Conservation (phyloP, 2,888 invertebrate genomes). For the Digitonthophagus gazella region DNA sequence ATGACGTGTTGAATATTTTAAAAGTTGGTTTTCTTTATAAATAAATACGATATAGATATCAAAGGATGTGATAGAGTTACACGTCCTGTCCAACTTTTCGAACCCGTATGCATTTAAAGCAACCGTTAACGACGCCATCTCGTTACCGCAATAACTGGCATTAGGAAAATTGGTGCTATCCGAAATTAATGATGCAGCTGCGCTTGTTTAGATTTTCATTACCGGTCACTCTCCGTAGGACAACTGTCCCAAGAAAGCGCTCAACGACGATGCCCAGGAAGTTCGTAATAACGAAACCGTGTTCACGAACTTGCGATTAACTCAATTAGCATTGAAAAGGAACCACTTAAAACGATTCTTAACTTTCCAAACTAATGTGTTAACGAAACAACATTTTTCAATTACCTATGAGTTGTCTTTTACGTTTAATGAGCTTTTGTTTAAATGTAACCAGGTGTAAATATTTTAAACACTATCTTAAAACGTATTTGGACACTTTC, state of each 20-base stretch:
- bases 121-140: slow-evolving; percentile 11
- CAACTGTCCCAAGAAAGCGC: slow-evolving; percentile 6
- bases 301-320: slow-evolving; percentile 17
- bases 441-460: too few relatives aligned
- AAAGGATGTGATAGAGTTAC: not conserved
- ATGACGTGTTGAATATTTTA: not conserved
- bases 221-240: slow-evolving; percentile 4
- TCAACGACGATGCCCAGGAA: slow-evolving; percentile 18
- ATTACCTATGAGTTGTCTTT: too few relatives aligned
- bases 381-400: too few relatives aligned
- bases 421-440: too few relatives aligned
- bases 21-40: not conserved
- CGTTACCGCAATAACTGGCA: slow-evolving; percentile 26
- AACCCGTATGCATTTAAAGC: not conserved
- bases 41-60: not conserved
- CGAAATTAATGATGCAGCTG: slow-evolving; percentile 28
- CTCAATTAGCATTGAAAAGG: slow-evolving; percentile 12
- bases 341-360: not conserved
- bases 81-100: not conserved
- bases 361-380: too few relatives aligned
- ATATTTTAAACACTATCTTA: too few relatives aligned
- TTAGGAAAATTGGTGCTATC: slow-evolving; percentile 25
- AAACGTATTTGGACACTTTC: too few relatives aligned
- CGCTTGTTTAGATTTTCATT: slow-evolving; percentile 25
- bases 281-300: slow-evolving; percentile 26